phyloP scores from a whole-genome alignment of 2,113 vertebrate genomes.

The Notothenia rossii region DNA sequence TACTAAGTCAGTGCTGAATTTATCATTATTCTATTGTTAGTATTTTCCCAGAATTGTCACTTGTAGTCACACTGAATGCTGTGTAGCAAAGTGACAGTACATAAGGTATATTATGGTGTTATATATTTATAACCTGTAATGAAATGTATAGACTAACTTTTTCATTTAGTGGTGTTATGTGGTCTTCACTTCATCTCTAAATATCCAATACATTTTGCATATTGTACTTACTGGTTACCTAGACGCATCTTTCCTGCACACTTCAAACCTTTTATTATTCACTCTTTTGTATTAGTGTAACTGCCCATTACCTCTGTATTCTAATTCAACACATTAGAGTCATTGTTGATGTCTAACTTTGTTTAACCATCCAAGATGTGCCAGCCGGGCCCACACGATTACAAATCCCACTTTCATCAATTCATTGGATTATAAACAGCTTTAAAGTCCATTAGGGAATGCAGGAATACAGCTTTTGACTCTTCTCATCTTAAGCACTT shows the following conservation, averaged over 20 bases:
- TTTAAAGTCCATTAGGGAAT: conserved; percentile 6
- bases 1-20: not conserved
- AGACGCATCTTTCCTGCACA: not conserved
- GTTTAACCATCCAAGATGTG: conserved; percentile 8
- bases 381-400: conserved; percentile 3
- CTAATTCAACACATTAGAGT: not conserved
- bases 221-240: not conserved
- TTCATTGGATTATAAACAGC: not conserved
- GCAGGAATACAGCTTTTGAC: not conserved
- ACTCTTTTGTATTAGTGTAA: not conserved
- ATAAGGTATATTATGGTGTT: no score
- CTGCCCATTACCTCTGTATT: not conserved
- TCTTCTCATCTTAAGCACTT: not conserved
- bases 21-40: not conserved
- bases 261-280: not conserved
- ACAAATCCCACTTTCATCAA: conserved; percentile 13
- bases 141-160: not conserved
- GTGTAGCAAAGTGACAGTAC: no score
- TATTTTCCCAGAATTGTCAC: not conserved
- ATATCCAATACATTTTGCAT: not conserved
- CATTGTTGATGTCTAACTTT: not conserved
- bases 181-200: no score
- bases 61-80: not conserved
- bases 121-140: no score
- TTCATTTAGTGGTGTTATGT: not conserved